Evolutionary conservation across 2,797 vertebrate species (phyloP).

Genomic region (Naso thynnoides): DNA sequence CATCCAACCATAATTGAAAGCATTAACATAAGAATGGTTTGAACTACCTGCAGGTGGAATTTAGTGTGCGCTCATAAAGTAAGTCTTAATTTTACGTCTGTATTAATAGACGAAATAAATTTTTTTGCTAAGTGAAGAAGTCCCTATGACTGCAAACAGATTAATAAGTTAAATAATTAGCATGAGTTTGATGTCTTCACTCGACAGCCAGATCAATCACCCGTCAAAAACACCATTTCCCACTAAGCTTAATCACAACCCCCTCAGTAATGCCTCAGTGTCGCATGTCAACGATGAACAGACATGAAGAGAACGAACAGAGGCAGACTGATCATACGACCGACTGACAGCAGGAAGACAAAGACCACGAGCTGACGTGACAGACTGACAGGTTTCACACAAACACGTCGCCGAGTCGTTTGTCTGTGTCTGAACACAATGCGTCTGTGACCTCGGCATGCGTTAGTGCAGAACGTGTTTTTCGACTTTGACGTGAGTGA

Average conservation of each 20-base stretch:
- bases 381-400: constrained; percentile 16
- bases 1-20: not conserved
- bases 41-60: not conserved
- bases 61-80: not conserved
- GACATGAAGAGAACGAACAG: not conserved
- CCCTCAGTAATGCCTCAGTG: not conserved
- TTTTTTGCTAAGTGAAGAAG: not conserved
- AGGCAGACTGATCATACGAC: constrained; percentile 9
- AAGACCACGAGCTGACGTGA: constrained; percentile 7
- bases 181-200: not conserved
- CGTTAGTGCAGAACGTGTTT: not conserved
- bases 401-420: constrained; percentile 16
- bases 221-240: not conserved
- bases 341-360: constrained; percentile 2
- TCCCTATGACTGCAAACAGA: not conserved
- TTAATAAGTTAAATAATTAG: not conserved
- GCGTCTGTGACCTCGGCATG: not conserved
- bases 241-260: not conserved
- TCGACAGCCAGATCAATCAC: not conserved
- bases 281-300: constrained; percentile 1
- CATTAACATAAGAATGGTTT: not conserved
- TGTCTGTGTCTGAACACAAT: not conserved
- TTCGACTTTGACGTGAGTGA: not conserved
- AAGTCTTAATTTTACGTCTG: not conserved
- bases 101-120: constrained; percentile 2